phyloP scores from a whole-genome alignment of 2,113 vertebrate species.

The Pituophis catenifer region DNA sequence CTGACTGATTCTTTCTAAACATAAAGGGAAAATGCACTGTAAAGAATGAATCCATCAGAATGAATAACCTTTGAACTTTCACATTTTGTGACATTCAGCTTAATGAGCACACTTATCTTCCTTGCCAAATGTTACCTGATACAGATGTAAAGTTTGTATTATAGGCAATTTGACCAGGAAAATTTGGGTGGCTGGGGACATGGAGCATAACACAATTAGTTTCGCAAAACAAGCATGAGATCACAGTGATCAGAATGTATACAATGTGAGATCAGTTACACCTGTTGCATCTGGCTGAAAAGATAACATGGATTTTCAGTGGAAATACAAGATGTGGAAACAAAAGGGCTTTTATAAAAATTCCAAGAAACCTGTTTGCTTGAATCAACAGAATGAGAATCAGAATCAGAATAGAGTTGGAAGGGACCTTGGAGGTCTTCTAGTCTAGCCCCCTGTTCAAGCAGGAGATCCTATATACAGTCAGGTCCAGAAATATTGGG shows the following conservation, averaged over 20 bases:
- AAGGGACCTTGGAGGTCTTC: too few species aligned
- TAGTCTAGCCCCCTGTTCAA: too few species aligned
- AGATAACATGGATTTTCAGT: constrained; percentile 47
- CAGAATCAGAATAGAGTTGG: not conserved
- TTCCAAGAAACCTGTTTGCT: constrained; percentile 1
- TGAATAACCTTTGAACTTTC: constrained; percentile 62
- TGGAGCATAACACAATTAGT: not conserved
- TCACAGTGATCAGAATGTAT: constrained; percentile 52
- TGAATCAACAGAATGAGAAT: not conserved
- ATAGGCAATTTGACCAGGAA: not conserved
- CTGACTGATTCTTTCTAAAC: constrained; percentile 52
- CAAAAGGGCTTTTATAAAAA: not conserved
- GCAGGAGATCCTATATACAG: too few species aligned
- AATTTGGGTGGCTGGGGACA: not conserved
- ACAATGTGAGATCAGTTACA: constrained; percentile 4
- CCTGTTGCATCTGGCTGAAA: constrained; percentile 35
- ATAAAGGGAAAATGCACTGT: constrained; percentile 48
- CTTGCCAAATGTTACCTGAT: constrained; percentile 47
- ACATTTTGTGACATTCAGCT: constrained; percentile 45
- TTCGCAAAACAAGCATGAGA: constrained; percentile 52
- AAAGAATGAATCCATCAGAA: constrained; percentile 55
- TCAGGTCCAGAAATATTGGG: too few species aligned
- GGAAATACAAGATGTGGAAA: constrained; percentile 17
- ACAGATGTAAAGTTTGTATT: constrained; percentile 54
- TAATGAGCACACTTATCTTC: constrained; percentile 55